Evolutionary conservation across 2,888 invertebrate species (phyloP).

Genomic region (Sesamia inferens): DNA sequence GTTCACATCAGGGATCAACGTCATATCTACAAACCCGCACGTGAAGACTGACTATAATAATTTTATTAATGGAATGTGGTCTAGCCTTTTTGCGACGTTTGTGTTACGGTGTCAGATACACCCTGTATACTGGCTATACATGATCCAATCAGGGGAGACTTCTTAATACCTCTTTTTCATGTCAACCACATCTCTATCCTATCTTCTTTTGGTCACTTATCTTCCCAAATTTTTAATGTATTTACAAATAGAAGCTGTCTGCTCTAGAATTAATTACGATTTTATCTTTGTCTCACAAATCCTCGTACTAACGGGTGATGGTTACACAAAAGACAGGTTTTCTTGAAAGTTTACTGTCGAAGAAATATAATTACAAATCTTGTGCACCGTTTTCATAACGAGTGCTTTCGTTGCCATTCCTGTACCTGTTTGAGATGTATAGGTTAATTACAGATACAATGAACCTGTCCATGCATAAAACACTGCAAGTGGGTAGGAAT

Average conservation of each 20-base stretch:
- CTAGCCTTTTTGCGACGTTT: too few species aligned
- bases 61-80: too few species aligned
- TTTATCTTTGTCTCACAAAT: constrained; percentile 20
- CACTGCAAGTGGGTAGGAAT: constrained; percentile 62
- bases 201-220: constrained; percentile 4
- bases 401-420: constrained; percentile 11
- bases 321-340: constrained; percentile 26
- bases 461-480: constrained; percentile 55
- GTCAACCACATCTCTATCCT: background rate
- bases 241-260: background rate
- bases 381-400: constrained; percentile 23
- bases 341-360: constrained; percentile 26
- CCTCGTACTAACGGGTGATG: constrained; percentile 7
- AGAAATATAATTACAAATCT: constrained; percentile 35
- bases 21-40: too few species aligned
- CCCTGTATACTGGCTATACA: background rate
- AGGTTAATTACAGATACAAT: constrained; percentile 54
- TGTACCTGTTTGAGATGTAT: constrained; percentile 55
- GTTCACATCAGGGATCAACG: too few species aligned
- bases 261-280: constrained; percentile 18
- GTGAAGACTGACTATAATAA: too few species aligned
- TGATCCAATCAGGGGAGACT: background rate
- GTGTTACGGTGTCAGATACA: too few species aligned
- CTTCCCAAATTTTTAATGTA: constrained; percentile 15
- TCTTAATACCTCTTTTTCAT: too few species aligned